Evolutionary conservation across 2,888 invertebrate species (phyloP).

Genomic region (Nebria salina): DNA sequence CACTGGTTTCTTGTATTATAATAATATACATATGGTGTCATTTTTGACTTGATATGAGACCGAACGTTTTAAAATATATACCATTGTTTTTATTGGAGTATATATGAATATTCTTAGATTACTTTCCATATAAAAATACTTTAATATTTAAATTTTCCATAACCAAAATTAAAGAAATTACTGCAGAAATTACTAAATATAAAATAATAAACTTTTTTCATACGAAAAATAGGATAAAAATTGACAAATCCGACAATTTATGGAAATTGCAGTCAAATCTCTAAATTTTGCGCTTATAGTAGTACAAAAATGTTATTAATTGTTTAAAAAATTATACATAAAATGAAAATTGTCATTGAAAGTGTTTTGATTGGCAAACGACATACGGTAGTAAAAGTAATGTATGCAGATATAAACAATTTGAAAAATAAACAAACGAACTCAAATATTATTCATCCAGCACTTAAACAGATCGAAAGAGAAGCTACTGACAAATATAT

Average conservation of each 20-base stretch:
- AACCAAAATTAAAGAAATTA: too few relatives aligned
- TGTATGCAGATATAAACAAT: not conserved
- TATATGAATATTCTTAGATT: too few relatives aligned
- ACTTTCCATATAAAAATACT: too few relatives aligned
- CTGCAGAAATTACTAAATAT: too few relatives aligned
- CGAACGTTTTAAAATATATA: not conserved
- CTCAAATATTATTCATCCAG: not conserved
- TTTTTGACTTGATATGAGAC: not conserved
- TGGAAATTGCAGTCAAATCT: too few relatives aligned
- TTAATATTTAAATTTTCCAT: too few relatives aligned
- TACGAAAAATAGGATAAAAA: too few relatives aligned
- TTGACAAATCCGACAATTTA: too few relatives aligned
- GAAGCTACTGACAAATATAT: conserved; percentile 1
- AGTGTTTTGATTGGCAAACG: not conserved
- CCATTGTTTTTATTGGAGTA: not conserved
- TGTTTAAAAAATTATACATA: too few relatives aligned
- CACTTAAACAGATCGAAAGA: not conserved
- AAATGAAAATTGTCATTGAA: not conserved
- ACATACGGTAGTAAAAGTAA: not conserved
- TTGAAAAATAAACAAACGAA: not conserved
- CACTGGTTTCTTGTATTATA: not conserved
- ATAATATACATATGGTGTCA: not conserved
- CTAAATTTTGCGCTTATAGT: too few relatives aligned
- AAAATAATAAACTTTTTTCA: too few relatives aligned
- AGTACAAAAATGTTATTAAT: too few relatives aligned